Conservation (phyloP, 1,140 invertebrate species). For the Steinernema feltiae region DNA sequence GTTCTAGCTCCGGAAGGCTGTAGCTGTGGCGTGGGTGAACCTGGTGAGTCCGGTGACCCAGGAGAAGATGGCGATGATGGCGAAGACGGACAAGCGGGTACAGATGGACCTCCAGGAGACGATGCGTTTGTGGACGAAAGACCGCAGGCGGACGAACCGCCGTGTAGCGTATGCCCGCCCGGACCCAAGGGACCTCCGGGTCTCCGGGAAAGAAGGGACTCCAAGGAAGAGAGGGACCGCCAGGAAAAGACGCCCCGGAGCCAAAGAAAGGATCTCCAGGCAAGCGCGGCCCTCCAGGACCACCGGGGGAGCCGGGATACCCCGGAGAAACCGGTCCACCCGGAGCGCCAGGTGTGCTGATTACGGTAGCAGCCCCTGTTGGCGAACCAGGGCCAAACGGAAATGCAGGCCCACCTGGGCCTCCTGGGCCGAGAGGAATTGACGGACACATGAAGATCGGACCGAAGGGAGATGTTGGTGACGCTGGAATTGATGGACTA, state of each 20-base stretch:
- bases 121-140: conserved; percentile 64
- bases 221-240: conserved; percentile 65
- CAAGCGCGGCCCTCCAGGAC: conserved; percentile 65
- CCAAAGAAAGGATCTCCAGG: conserved; percentile 60
- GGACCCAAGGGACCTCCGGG: conserved; percentile 70
- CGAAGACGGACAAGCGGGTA: conserved; percentile 53
- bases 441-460: conserved; percentile 68
- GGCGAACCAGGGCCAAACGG: conserved; percentile 68
- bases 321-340: conserved; percentile 67
- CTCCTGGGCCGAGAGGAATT: conserved; percentile 71
- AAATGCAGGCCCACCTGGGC: conserved; percentile 69
- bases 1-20: conserved; percentile 29
- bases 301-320: conserved; percentile 71
- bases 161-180: conserved; percentile 34
- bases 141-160: conserved; percentile 67
- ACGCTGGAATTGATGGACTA: conserved; percentile 61
- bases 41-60: conserved; percentile 31
- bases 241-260: conserved; percentile 68
- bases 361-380: conserved; percentile 37
- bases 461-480: conserved; percentile 69
- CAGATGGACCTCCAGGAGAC: conserved; percentile 50
- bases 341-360: neutral
- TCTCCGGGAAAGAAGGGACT: conserved; percentile 69
- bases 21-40: conserved; percentile 34
- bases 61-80: conserved; percentile 58